A percentile compares a stretch with the other conserved stretches of the same genome.
Evolutionary conservation across 2,888 invertebrate species (phyloP).

Genomic region (Pachliopta kotzebuea): DNA sequence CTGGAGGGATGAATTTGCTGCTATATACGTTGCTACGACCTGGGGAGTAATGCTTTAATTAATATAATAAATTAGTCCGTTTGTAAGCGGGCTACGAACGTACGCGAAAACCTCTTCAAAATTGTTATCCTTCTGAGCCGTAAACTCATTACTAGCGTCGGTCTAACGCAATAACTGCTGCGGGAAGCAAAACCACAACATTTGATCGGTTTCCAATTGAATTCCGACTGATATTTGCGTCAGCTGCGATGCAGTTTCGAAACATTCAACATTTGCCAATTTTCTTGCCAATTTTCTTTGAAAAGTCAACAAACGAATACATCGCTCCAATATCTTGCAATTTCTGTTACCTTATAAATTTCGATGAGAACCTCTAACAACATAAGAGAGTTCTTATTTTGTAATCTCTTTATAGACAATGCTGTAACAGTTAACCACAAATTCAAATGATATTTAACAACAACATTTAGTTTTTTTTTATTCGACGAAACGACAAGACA

Average conservation of each 20-base stretch:
- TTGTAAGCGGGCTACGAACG: no score
- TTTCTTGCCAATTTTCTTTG: neutral
- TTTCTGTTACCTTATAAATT: no score
- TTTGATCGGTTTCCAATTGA: slow-evolving; percentile 13
- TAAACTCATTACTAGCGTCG: slow-evolving; percentile 13
- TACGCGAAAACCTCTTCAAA: neutral
- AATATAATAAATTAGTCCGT: neutral
- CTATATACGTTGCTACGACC: slow-evolving; percentile 96
- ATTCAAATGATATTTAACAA: no score
- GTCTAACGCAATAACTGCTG: slow-evolving; percentile 16
- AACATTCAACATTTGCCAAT: neutral
- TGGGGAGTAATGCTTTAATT: slow-evolving; percentile 53
- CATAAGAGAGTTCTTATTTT: no score
- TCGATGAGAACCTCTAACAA: no score
- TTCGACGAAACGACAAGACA: no score
- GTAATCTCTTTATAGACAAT: no score
- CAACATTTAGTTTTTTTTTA: no score
- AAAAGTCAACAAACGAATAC: neutral
- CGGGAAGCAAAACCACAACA: slow-evolving; percentile 6
- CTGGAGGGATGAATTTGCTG: slow-evolving; percentile 87
- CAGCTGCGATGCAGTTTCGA: neutral
- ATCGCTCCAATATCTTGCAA: no score
- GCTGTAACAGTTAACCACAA: no score
- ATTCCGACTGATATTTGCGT: slow-evolving; percentile 9
- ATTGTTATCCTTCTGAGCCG: neutral